Conservation (phyloP, 2,113 vertebrate species). For the Nothocercus nigrocapillus region DNA sequence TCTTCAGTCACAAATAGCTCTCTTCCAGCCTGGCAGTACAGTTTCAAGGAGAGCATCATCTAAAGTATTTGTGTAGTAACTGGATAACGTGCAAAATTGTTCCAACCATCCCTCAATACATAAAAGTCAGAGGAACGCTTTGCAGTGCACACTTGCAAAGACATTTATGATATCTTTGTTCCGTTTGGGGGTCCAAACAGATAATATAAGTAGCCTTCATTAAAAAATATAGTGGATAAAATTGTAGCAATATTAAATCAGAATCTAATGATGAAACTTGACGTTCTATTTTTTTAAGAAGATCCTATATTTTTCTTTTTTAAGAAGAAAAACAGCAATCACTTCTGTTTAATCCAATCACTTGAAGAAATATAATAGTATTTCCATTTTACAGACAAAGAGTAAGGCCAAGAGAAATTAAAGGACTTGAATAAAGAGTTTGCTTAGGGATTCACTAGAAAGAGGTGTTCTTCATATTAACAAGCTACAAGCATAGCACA, state of each 20-base stretch:
- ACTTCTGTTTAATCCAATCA: neutral
- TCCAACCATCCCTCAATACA: neutral
- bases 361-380: neutral
- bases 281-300: neutral
- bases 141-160: neutral
- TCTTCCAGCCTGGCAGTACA: neutral
- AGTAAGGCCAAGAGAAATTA: neutral
- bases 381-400: conserved; percentile 4
- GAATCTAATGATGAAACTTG: neutral
- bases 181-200: neutral
- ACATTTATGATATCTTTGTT: neutral
- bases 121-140: neutral
- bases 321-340: neutral
- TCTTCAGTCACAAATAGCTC: neutral
- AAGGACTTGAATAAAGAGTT: conserved; percentile 15
- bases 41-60: neutral
- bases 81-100: neutral
- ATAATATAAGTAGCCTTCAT: neutral
- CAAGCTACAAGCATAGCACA: conserved; percentile 17
- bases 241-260: neutral
- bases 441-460: conserved; percentile 14
- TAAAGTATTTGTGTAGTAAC: neutral
- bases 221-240: neutral
- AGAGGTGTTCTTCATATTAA: conserved; percentile 28
- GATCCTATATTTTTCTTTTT: neutral